Evolutionary conservation across 2,888 invertebrate species (phyloP).

Genomic region (Nysson spinosus): DNA sequence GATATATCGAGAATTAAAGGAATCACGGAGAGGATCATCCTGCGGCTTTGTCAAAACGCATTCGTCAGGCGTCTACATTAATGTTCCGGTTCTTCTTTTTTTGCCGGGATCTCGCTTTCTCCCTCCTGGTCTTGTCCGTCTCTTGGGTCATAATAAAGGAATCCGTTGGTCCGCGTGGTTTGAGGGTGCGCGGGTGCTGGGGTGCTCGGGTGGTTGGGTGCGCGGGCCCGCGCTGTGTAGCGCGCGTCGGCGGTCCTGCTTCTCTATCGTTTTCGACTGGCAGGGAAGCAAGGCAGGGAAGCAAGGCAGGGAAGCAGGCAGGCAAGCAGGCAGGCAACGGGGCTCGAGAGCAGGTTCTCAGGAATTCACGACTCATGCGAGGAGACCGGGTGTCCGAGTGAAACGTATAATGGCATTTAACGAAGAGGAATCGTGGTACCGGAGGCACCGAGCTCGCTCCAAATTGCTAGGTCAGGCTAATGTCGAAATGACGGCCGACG

Average conservation of each 20-base stretch:
- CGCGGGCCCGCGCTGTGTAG: neutral
- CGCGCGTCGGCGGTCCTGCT: neutral
- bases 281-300: slow-evolving; percentile 39
- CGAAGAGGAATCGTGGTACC: slow-evolving; percentile 61
- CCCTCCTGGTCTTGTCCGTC: slow-evolving; percentile 19
- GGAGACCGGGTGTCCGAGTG: slow-evolving; percentile 69
- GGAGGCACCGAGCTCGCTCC: slow-evolving; percentile 55
- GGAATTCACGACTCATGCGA: slow-evolving; percentile 74
- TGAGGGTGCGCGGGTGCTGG: neutral
- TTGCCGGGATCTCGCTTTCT: slow-evolving; percentile 16
- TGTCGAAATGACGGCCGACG: slow-evolving; percentile 70
- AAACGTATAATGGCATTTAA: slow-evolving; percentile 75
- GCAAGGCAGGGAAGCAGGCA: slow-evolving; percentile 31
- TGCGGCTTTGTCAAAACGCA: slow-evolving; percentile 38
- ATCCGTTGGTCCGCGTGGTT: slow-evolving; percentile 47
- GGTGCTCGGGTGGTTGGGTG: neutral
- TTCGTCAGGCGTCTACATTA: slow-evolving; percentile 51
- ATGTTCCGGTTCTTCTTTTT: slow-evolving; percentile 24
- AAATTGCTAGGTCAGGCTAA: slow-evolving; percentile 74
- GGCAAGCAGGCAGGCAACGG: too few species aligned
- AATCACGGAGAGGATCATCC: slow-evolving; percentile 24
- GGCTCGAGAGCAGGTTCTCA: slow-evolving; percentile 72
- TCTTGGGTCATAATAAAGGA: slow-evolving; percentile 56
- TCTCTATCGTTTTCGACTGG: neutral
- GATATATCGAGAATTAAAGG: slow-evolving; percentile 26